Percentiles rank a stretch among this genome's conserved stretches.
phyloP scores from a whole-genome alignment of 2,113 vertebrate genomes.

The Puffinus mauretanicus region DNA sequence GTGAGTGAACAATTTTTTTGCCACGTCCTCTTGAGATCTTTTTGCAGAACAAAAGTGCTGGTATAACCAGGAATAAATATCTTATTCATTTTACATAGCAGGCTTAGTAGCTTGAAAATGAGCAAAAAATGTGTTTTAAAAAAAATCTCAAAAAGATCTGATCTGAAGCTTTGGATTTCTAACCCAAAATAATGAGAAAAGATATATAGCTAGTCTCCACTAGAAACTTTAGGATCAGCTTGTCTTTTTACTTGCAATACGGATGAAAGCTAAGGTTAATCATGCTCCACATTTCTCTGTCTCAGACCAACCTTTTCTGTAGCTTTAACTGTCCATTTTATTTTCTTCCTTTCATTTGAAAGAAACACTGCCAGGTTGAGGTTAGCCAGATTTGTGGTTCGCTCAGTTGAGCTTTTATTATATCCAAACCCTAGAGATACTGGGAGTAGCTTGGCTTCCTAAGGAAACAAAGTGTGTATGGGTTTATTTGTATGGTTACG shows the following conservation, averaged over 20 bases:
- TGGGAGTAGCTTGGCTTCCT: not conserved
- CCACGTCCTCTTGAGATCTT: not conserved
- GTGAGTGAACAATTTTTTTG: not conserved
- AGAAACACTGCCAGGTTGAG: not conserved
- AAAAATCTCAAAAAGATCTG: not conserved
- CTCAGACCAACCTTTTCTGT: not conserved
- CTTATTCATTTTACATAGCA: not conserved
- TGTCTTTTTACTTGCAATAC: not conserved
- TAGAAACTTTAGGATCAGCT: not conserved
- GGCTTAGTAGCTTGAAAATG: not conserved
- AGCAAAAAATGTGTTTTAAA: not conserved
- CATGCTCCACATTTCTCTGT: not conserved
- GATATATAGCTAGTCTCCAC: not conserved
- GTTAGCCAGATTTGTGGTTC: not conserved
- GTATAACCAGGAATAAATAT: not conserved
- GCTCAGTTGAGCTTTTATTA: not conserved
- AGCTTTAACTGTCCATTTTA: not conserved
- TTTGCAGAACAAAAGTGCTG: not conserved
- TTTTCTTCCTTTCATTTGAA: conserved; percentile 12
- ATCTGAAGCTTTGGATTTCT: not conserved
- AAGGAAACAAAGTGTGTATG: not conserved
- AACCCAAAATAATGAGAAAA: not conserved
- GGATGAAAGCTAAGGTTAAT: conserved; percentile 4
- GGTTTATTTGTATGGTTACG: not conserved
- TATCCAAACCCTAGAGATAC: not conserved